Evolutionary conservation across 2,888 invertebrate genomes (phyloP), one percentile per base, ranked within the genome.

Genomic region (Eilema griseolum): DNA sequence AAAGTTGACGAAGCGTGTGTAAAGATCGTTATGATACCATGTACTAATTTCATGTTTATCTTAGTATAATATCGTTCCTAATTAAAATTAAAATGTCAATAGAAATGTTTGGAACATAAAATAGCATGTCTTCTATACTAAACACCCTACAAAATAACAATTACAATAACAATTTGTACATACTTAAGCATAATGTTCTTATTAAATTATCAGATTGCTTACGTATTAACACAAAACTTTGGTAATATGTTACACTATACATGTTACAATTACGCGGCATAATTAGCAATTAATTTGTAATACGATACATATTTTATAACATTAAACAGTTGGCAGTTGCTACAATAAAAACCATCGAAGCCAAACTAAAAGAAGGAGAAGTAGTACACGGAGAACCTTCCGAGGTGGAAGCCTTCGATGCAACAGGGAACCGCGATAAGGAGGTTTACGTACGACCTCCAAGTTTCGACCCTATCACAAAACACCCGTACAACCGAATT

Each of bases 1-100:
- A 69, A 41, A 68, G 63, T 77, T 74, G 66, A 66, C 70, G 70
- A 66, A 59, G 61, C 70, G 69, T 77, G 74, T 71, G 77, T 64
- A 69, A 75, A 82, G 73, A 82, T 79, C 7, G 26, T 4, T 72
- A 4, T 67, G 74, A 74, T 81, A 76, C n/a, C 24, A 52, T 23
- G n/a, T n/a, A n/a, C n/a, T n/a, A 52, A 20, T 14, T 66, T 61
- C 31, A 63, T 62, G 46, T 67, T 70, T 67, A 63, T 71, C 70
- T 52, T 52, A n/a, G 52, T 66, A 20, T n/a, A 26, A 57, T 26
- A 66, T 70, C 61, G 20, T 70, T 57, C n/a, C n/a, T 65, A 64
- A 65, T 69, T 63, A 68, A 68, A 41, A 63, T 28, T 57, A 62
- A 68, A 64, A 57, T 20, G 24, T n/a, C 12, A 23, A 16, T 28